Evolutionary conservation across 2,113 vertebrate genomes (phyloP), one percentile per base, ranked within the genome.

Genomic region (Anser cygnoides): DNA sequence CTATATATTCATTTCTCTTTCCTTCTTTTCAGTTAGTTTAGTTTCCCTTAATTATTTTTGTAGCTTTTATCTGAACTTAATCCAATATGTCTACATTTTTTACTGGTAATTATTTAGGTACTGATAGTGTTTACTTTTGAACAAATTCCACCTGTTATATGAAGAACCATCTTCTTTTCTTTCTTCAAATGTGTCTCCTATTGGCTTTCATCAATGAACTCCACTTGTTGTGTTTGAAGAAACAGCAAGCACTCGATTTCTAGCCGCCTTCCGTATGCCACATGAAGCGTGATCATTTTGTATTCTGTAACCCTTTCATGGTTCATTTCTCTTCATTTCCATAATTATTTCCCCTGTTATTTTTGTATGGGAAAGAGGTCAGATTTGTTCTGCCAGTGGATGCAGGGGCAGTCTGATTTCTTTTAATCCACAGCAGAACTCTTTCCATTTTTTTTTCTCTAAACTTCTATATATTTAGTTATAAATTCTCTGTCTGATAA

Each of bases 41-140:
- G 31, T 50, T 28, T 84, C 22, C 58, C 17, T 33, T 89, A 89
- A 89, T 96, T 94, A 89, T 78, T 95, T 92, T 78, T 22, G 6
- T 73, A 91, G 39, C 23, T 93, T 93, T 95, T 89, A 87, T 91
- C 92, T 93, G 65, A 93, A 54, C 66, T 82, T 92, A 84, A 82
- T 95, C 89, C 70, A 95, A 75, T 91, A 93, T 78, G 33, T 87
- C 89, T 81, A 33, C 3, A 1, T 68, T 21, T 50, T 93, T 92
- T 87, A 87, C 73, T 89, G 43, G 39, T 89, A 95, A 92, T 94
- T 95, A 92, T 49, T 92, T 95, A 91, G 58, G 44, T 89, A 58
- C 70, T 61, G 81, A 92, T 91, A 89, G 58, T 77, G 82, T 92
- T 92, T 87, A 15, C 10, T 13, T 91, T 91, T 67, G 73, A 70